Evolutionary conservation across 2,888 invertebrate species (phyloP).

Genomic region (Lasioglossum oenotherae): DNA sequence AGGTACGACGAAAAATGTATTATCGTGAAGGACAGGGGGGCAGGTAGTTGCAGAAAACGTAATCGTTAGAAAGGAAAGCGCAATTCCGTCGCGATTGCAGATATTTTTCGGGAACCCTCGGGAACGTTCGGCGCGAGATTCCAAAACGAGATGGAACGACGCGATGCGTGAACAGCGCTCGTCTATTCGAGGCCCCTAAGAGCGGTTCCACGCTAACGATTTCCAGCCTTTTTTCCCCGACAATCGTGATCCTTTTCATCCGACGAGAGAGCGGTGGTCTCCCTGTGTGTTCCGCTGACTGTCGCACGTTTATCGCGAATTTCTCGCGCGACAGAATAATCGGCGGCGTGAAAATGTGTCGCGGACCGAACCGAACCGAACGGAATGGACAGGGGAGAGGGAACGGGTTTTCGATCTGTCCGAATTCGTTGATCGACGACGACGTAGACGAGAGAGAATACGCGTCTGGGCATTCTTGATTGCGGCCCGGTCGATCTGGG

Average conservation of each 20-base stretch:
- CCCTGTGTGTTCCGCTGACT: not conserved
- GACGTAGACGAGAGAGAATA: not conserved
- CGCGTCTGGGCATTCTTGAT: constrained; percentile 36
- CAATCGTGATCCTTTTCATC: constrained; percentile 6
- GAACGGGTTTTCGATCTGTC: not conserved
- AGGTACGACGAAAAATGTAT: too few species aligned
- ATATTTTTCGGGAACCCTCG: not conserved
- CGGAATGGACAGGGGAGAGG: not conserved
- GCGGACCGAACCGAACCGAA: not conserved
- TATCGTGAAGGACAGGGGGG: too few species aligned
- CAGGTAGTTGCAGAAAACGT: not conserved
- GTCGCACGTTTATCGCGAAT: not conserved
- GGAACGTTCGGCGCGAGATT: not conserved
- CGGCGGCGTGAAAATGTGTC: constrained; percentile 11
- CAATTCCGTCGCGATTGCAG: not conserved
- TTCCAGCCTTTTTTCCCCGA: not conserved
- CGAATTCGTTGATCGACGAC: constrained; percentile 6
- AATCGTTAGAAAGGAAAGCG: not conserved
- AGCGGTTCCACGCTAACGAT: constrained; percentile 6
- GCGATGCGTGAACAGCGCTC: not conserved
- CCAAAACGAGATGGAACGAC: not conserved
- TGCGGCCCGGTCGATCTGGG: constrained; percentile 18
- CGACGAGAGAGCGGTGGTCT: not conserved
- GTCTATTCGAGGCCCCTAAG: constrained; percentile 1
- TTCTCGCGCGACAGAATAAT: not conserved